Evolutionary conservation across 2,888 invertebrate species (phyloP).

Genomic region (Tetragonula carbonaria): DNA sequence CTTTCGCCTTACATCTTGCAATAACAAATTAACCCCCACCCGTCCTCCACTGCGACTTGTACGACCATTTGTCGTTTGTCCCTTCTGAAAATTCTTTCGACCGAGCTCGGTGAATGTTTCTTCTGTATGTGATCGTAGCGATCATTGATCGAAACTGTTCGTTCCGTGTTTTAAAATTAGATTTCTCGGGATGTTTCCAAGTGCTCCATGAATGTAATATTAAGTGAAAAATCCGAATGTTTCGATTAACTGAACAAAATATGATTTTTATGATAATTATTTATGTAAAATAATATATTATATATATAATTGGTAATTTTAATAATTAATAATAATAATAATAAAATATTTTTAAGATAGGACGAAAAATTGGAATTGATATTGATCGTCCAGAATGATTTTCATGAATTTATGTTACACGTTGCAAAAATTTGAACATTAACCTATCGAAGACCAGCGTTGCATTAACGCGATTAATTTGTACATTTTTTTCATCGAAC

Average conservation of each 20-base stretch:
- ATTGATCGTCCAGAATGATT: no score
- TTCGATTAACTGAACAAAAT: background rate
- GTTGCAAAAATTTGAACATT: no score
- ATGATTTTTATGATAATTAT: no score
- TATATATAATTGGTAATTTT: no score
- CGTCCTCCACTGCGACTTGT: background rate
- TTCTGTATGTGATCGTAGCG: background rate
- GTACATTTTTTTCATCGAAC: no score
- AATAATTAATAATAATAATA: no score
- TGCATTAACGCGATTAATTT: no score
- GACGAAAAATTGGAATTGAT: no score
- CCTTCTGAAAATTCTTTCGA: background rate
- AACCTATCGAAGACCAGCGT: no score
- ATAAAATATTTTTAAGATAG: no score
- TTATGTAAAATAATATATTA: no score
- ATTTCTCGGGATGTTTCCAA: background rate
- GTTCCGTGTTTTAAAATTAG: background rate
- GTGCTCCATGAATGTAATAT: background rate
- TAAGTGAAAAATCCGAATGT: background rate
- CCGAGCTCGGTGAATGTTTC: background rate
- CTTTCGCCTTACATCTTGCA: constrained; percentile 25
- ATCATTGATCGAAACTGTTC: background rate
- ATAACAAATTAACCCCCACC: constrained; percentile 45
- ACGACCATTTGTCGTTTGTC: background rate
- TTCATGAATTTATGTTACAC: no score